Evolutionary conservation across 2,113 vertebrate species (phyloP), one percentile per base, ranked within the genome.

Genomic region (Zosterops japonicus): DNA sequence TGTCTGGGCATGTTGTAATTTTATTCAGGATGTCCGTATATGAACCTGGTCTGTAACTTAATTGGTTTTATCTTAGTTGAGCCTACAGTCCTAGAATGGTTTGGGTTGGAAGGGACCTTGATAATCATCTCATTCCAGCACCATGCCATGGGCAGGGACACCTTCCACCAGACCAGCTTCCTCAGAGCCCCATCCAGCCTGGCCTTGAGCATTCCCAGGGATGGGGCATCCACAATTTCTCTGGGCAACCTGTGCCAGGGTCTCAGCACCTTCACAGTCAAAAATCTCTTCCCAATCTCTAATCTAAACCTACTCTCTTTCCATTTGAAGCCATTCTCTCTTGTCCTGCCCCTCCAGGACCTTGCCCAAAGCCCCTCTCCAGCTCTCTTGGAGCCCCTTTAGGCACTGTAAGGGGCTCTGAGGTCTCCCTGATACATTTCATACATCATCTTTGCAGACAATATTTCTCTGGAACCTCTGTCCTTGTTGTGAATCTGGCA

Each of bases 111-210:
- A 61, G 21, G 8, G 12, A 69, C 49, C 22, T 76, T 61, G 49
- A 49, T 3, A 9, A 80, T 42, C 8, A 28, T 14, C 16, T 49
- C 2, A 15, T 61, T 74, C 46, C 33, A 53, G 11, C 20, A 1
- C 10, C 33, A 14, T 23, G n/a, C 25, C 29, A 20, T 20, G 21
- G 57, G 6, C 14, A 79, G 59, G n/a, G 22, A 9, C 29, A 28
- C 6, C 12, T 86, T 35, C 21, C n/a, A 47, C 1, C 0, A 14
- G 1, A 0, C 8, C 53, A 47, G 39, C 0, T 3, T 31, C 39
- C 33, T 71, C 50, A 1, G 2, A 46, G 50, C 16, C 36, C 33
- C 36, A 11, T 71, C 59, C 72, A 65, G 0, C 24, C 44, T n/a
- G 42, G 20, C 61, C 18, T 42, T 6, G 47, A 8, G 8, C 29